phyloP scores from a whole-genome alignment of 2,888 invertebrate species.

The Acrobeloides nanus region DNA sequence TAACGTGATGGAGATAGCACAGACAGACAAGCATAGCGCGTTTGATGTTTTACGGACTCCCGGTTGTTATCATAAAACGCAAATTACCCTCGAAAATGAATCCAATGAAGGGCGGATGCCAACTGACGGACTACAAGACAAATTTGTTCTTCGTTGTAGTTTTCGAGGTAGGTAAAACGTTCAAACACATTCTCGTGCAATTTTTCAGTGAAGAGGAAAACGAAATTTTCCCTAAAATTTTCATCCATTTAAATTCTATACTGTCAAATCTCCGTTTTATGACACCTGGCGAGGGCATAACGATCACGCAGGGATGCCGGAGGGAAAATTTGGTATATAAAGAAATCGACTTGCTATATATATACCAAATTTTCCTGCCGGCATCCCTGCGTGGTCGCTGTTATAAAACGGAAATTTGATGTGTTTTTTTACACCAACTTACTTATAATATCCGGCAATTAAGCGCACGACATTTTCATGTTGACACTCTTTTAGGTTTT shows the following conservation, averaged over 20 bases:
- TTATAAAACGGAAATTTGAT: too few relatives aligned
- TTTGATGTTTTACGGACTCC: background rate
- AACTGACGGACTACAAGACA: conserved; percentile 78
- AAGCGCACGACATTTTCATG: conserved; percentile 75
- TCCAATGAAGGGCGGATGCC: conserved; percentile 80
- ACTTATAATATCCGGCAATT: conserved; percentile 61
- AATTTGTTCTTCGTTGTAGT: conserved; percentile 85
- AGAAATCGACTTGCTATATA: too few relatives aligned
- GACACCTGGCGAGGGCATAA: too few relatives aligned
- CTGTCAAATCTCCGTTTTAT: too few relatives aligned
- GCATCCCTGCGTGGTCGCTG: too few relatives aligned
- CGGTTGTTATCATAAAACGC: background rate
- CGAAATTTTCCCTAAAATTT: conserved; percentile 43
- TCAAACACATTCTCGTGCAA: conserved; percentile 72
- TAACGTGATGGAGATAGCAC: too few relatives aligned
- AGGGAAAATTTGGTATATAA: too few relatives aligned
- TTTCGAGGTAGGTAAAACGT: conserved; percentile 77
- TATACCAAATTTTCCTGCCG: too few relatives aligned
- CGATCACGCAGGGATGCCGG: too few relatives aligned
- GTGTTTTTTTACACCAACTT: conserved; percentile 62
- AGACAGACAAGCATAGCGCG: too few relatives aligned
- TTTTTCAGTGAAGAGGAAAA: conserved; percentile 57
- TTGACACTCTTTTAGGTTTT: conserved; percentile 68
- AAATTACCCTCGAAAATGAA: conserved; percentile 76
- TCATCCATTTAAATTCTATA: too few relatives aligned